These are phyloP conservation scores for Ypsolopha sequella DNA, from an alignment of 2,888 invertebrate species.

Conservation along the genomic window DNA sequence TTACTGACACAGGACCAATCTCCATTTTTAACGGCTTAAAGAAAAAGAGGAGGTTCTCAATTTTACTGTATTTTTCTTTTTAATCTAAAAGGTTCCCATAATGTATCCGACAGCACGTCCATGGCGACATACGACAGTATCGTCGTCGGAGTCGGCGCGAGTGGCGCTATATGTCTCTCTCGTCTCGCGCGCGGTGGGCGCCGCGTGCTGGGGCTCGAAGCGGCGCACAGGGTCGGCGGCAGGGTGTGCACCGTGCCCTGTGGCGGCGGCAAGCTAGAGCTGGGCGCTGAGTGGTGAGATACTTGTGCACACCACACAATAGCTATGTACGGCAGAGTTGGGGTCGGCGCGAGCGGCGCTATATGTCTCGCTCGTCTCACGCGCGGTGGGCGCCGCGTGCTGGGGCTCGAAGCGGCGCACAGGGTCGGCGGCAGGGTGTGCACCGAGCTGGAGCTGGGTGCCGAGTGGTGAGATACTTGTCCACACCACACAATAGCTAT, in stretches of 20 bases:
- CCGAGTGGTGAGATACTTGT: constrained; percentile 40
- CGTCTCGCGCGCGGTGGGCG: constrained; percentile 33
- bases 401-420: constrained; percentile 42
- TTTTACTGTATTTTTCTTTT: too few relatives aligned
- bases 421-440: constrained; percentile 44
- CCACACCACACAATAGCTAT: not conserved
- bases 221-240: constrained; percentile 39
- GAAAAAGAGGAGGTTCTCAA: too few relatives aligned
- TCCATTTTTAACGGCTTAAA: too few relatives aligned
- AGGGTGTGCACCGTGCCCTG: constrained; percentile 42
- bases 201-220: constrained; percentile 42
- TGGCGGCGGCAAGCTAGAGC: constrained; percentile 42
- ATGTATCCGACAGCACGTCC: too few relatives aligned
- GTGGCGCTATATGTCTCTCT: constrained; percentile 38
- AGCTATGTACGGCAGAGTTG: not conserved
- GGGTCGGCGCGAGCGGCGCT: not conserved
- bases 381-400: constrained; percentile 31
- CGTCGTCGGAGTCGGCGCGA: constrained; percentile 40
- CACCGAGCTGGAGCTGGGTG: constrained; percentile 47
- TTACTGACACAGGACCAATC: too few relatives aligned
- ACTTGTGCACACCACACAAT: not conserved
- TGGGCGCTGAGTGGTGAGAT: constrained; percentile 52
- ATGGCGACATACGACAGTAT: constrained; percentile 34
- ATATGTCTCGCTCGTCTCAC: constrained; percentile 27
- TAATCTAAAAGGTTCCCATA: too few relatives aligned